Conservation (phyloP, 2,888 invertebrate species). For the Diabrotica balteata region DNA sequence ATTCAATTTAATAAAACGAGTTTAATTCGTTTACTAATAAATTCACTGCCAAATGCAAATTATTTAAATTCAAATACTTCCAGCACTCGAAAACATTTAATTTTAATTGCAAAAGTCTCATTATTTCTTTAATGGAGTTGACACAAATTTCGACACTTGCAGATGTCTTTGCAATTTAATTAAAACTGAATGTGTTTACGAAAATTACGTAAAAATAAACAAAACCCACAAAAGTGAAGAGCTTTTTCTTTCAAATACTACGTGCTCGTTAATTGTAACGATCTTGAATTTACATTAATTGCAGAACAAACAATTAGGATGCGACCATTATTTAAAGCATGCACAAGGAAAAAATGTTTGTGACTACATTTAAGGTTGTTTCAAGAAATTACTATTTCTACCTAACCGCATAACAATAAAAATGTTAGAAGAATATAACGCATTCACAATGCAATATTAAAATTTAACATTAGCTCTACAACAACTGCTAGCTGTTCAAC, state of each 20-base stretch:
- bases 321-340: no score
- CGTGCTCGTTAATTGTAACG: constrained; percentile 22
- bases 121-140: constrained; percentile 54
- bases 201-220: constrained; percentile 44
- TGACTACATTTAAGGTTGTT: no score
- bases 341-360: no score
- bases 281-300: constrained; percentile 21
- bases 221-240: constrained; percentile 29
- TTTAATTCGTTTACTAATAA: constrained; percentile 45
- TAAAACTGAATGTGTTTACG: constrained; percentile 49
- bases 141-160: constrained; percentile 49
- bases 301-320: no score
- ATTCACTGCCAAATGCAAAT: constrained; percentile 46
- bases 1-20: constrained; percentile 38
- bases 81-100: constrained; percentile 45
- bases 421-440: no score
- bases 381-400: no score
- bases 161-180: constrained; percentile 49
- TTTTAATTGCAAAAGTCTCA: constrained; percentile 53
- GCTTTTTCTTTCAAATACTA: constrained; percentile 29
- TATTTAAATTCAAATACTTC: constrained; percentile 47
- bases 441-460: no score
- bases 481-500: no score
- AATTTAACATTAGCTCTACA: no score
- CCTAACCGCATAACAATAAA: no score